Percentiles rank a stretch among this genome's conserved stretches.
Conservation (phyloP, 2,113 vertebrate genomes). For the Pseudorectes ferrugineus region DNA sequence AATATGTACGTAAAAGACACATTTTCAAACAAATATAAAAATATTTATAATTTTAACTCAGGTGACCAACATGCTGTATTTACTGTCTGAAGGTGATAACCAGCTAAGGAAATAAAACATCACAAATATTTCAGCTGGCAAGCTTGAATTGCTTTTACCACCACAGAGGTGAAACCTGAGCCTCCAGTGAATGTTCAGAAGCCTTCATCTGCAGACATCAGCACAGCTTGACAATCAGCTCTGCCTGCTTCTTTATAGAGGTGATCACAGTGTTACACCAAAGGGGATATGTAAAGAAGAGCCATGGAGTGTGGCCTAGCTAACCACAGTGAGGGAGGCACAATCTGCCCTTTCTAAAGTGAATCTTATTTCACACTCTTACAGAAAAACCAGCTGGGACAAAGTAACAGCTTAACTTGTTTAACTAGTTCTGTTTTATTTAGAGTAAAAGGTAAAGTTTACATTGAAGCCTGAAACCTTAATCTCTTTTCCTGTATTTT, state of each 20-base stretch:
- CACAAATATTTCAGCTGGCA: background rate
- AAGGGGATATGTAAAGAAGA: background rate
- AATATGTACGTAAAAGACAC: background rate
- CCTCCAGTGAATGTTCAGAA: background rate
- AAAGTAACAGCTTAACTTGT: background rate
- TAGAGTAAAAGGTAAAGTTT: background rate
- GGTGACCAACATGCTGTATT: accelerated
- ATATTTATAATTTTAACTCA: background rate
- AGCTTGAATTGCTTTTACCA: background rate
- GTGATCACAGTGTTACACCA: background rate
- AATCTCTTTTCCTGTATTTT: background rate
- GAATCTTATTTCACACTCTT: background rate
- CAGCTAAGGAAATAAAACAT: background rate
- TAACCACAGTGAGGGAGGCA: background rate
- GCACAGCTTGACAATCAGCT: background rate
- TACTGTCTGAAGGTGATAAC: background rate
- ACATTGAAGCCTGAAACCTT: background rate
- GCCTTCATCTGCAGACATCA: background rate
- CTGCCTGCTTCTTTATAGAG: background rate
- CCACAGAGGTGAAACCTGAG: background rate
- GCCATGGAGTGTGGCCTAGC: background rate
- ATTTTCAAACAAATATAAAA: background rate
- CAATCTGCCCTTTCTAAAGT: background rate
- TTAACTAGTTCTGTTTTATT: background rate
- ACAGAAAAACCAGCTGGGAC: background rate